Conservation (phyloP, 2,113 vertebrate species). For the Pollachius pollachius region DNA sequence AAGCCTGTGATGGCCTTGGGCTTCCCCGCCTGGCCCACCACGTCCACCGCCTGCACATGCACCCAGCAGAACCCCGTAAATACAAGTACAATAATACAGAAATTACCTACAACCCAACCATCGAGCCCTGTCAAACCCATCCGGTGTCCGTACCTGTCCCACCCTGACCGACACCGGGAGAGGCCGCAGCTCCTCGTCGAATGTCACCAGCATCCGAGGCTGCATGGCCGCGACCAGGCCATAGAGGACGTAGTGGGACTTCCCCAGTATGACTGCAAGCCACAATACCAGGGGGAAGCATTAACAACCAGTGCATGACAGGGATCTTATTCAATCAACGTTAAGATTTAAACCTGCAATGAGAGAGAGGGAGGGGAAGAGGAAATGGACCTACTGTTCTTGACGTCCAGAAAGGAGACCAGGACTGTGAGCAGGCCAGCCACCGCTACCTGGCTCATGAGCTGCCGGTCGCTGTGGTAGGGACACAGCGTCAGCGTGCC, state of each 20-base stretch:
- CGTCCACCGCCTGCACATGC: conserved; percentile 86
- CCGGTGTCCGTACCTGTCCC: conserved; percentile 83
- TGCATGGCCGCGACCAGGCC: conserved; percentile 98
- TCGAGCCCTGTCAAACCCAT: not conserved
- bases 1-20: conserved; percentile 99
- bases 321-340: not conserved
- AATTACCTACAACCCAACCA: not conserved
- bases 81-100: not conserved
- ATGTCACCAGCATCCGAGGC: conserved; percentile 97
- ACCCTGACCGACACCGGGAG: conserved; percentile 93
- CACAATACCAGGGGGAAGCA: conserved; percentile 31
- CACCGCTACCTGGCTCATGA: conserved; percentile 98
- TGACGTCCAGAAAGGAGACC: conserved; percentile 95
- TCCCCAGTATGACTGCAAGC: conserved; percentile 88
- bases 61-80: not conserved
- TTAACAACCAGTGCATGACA: not conserved
- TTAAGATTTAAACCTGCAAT: not conserved
- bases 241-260: conserved; percentile 95
- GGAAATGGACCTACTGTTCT: conserved; percentile 87
- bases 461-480: conserved; percentile 97
- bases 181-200: conserved; percentile 92
- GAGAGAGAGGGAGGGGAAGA: not conserved
- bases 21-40: conserved; percentile 96
- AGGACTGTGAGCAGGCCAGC: conserved; percentile 93
- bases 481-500: conserved; percentile 97